These are phyloP conservation scores for Crocodylus rhombifer DNA, from an alignment of 2,797 vertebrate species.

Conservation along the genomic window DNA sequence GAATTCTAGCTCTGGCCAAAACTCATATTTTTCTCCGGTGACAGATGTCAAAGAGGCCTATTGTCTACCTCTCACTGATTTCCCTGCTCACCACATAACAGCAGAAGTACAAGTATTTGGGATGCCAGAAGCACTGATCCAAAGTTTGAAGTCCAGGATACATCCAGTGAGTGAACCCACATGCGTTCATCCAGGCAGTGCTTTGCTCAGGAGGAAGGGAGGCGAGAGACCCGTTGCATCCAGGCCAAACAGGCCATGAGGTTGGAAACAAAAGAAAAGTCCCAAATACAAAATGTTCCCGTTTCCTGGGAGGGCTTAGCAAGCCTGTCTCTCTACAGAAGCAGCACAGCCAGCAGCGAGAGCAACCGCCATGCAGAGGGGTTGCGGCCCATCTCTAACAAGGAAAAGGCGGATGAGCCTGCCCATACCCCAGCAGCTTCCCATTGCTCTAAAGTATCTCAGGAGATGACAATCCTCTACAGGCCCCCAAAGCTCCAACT, in stretches of 20 bases:
- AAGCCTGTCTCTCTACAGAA: not conserved
- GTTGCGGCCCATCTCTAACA: not conserved
- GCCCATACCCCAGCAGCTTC: not conserved
- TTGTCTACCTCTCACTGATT: not conserved
- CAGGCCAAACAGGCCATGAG: not conserved
- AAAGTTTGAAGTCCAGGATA: not conserved
- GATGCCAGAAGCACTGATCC: not conserved
- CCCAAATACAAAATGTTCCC: not conserved
- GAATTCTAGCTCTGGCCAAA: not conserved
- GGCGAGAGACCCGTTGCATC: not conserved
- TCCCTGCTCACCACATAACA: not conserved
- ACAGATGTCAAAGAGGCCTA: not conserved
- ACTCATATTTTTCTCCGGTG: not conserved
- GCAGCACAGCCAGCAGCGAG: not conserved
- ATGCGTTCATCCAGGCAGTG: not conserved
- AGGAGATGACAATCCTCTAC: accelerated
- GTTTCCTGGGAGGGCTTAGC: not conserved
- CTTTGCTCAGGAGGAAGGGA: accelerated
- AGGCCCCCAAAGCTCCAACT: not conserved
- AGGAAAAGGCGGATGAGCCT: too few relatives aligned
- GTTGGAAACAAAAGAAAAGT: accelerated
- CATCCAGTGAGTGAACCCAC: accelerated
- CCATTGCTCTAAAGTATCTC: not conserved
- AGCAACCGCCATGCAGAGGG: too few relatives aligned
- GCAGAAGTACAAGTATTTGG: not conserved